Conservation (phyloP, 1,140 invertebrate genomes). For the Megathymus violae region DNA sequence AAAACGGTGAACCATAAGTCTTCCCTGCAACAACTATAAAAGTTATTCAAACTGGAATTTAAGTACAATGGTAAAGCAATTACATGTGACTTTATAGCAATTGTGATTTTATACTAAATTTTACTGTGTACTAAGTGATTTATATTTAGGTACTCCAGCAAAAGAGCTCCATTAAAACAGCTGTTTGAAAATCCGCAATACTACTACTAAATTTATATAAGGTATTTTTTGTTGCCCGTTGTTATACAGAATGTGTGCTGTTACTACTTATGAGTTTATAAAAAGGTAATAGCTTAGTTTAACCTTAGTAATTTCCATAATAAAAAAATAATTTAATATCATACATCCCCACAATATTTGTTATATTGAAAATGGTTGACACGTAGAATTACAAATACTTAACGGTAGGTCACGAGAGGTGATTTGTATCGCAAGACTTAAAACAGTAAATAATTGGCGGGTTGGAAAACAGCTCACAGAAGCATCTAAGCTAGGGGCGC, state of each 20-base stretch:
- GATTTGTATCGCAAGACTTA: constrained; percentile 60
- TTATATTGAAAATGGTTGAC: too few relatives aligned
- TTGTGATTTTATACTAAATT: not conserved
- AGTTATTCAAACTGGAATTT: constrained; percentile 26
- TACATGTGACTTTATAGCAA: constrained; percentile 24
- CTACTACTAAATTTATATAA: too few relatives aligned
- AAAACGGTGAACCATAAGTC: constrained; percentile 37
- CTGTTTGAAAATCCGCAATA: not conserved
- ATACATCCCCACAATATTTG: too few relatives aligned
- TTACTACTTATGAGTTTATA: too few relatives aligned
- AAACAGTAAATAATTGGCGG: constrained; percentile 72
- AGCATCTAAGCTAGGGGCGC: constrained; percentile 53
- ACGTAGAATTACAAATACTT: too few relatives aligned
- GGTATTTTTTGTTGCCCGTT: constrained; percentile 2
- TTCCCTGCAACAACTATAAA: constrained; percentile 24
- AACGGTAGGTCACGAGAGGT: too few relatives aligned
- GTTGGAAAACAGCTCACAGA: constrained; percentile 73
- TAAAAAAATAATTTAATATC: too few relatives aligned
- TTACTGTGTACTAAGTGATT: not conserved
- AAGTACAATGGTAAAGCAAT: constrained; percentile 24
- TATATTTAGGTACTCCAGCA: constrained; percentile 10
- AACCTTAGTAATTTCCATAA: too few relatives aligned
- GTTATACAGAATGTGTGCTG: too few relatives aligned
- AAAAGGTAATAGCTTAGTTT: too few relatives aligned
- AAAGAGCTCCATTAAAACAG: not conserved